Percentiles rank a stretch among this genome's conserved stretches.
phyloP scores from a whole-genome alignment of 2,797 vertebrate species.

The Mastacembelus armatus region DNA sequence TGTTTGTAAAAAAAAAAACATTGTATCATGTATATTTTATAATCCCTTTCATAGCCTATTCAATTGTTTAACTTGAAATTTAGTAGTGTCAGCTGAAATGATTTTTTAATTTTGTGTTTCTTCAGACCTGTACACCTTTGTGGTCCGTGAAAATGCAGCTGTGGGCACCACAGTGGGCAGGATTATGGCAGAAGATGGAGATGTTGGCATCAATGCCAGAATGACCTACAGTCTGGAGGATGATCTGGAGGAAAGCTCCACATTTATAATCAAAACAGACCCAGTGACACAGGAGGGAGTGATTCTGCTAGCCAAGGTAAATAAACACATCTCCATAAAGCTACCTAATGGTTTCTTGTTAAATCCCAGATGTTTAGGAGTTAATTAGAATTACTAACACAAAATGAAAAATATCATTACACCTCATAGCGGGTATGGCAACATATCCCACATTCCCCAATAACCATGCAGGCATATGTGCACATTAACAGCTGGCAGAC shows the following conservation, averaged over 20 bases:
- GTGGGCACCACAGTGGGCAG: constrained; percentile 88
- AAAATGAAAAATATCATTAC: too few relatives aligned
- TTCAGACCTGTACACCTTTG: constrained; percentile 90
- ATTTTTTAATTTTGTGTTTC: constrained; percentile 20
- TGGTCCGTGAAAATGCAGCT: constrained; percentile 86
- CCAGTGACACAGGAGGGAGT: constrained; percentile 92
- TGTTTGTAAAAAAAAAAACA: constrained; percentile 29
- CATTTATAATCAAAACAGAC: constrained; percentile 88
- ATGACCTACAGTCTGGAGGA: constrained; percentile 92
- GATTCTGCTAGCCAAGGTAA: constrained; percentile 89
- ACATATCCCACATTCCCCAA: background rate
- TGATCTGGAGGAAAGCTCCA: constrained; percentile 82
- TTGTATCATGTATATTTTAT: constrained; percentile 3
- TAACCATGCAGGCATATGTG: background rate
- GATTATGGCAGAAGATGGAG: constrained; percentile 90
- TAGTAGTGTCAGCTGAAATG: constrained; percentile 7
- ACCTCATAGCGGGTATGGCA: background rate
- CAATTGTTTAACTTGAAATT: background rate
- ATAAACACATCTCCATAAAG: background rate
- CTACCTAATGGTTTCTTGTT: background rate
- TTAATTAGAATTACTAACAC: constrained; percentile 17
- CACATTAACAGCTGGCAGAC: constrained; percentile 35
- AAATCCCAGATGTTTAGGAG: background rate
- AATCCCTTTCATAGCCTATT: constrained; percentile 25
- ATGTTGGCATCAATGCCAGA: constrained; percentile 89